Evolutionary conservation across 2,888 invertebrate species (phyloP), one percentile per base, ranked within the genome.

Genomic region (Sarcophaga variegata): DNA sequence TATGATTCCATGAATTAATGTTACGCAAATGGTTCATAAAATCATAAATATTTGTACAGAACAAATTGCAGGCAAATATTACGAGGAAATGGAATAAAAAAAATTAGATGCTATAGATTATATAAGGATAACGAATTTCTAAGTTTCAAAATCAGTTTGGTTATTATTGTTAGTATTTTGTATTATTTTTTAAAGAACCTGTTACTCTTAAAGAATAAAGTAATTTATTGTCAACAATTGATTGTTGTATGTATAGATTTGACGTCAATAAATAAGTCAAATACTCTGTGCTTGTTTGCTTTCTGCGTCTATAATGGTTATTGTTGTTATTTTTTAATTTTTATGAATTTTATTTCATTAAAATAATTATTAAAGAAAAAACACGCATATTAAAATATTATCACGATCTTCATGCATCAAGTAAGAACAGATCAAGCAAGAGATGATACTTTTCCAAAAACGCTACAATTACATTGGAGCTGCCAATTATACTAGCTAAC

Each of bases 221-320:
- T 60, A 45, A 60, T 77, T 77, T 77, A 45, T 77, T 77, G 59
- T 67, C 22, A 20, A 77, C 22, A 59, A 37, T 59, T 67, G 59
- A 77, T 67, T 67, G 37, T 59, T 69, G 37, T 49, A 49, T 54
- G 54, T 14, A 49, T 12, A 14, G 49, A 45, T 67, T 60, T 77
- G 67, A 77, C 75, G 75, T 75, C 75, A 75, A 75, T 49, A 63
- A 49, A 49, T 49, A 64, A 63, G 49, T 54, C 25, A 47, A n/a
- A 64, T 47, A n/a, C 63, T 14, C 49, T 49, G 49, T 54, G 17
- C 3, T n/a, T 45, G 8, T 67, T 67, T 25, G n/a, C 20, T 67
- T 37, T 67, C 10, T 67, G 67, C 67, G 67, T 67, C 37, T 45
- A 37, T 45, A 67, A 45, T 67, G 45, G n/a, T 10, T 27, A 20